Evolutionary conservation across 2,113 vertebrate genomes (phyloP).

Genomic region (Poicephalus gulielmi): DNA sequence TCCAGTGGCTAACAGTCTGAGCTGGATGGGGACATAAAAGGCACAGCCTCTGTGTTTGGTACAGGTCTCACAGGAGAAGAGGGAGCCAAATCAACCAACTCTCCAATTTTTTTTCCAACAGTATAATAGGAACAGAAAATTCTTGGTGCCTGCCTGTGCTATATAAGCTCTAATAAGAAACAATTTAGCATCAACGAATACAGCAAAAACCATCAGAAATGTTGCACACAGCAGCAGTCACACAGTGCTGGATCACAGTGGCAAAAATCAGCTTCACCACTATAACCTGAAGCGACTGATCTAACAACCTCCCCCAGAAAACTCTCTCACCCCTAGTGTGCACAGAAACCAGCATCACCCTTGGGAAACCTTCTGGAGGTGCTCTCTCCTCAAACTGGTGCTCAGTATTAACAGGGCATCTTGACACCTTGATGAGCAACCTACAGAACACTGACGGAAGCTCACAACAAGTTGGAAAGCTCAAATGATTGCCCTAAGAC

Average conservation of each 20-base stretch:
- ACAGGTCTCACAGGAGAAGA: rapidly evolving
- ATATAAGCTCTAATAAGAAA: not conserved
- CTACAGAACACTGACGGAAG: not conserved
- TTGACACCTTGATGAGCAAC: not conserved
- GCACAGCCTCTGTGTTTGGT: not conserved
- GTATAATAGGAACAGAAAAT: not conserved
- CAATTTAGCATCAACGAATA: not conserved
- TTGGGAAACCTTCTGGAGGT: not conserved
- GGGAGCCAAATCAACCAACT: not conserved
- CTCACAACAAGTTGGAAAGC: not conserved
- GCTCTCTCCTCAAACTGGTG: not conserved
- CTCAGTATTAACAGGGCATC: not conserved
- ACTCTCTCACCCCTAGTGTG: rapidly evolving
- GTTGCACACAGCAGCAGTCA: rapidly evolving
- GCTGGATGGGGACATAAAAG: not conserved
- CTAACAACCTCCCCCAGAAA: not conserved
- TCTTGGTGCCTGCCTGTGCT: not conserved
- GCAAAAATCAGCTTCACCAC: not conserved
- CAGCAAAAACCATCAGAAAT: not conserved
- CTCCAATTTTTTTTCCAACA: not conserved
- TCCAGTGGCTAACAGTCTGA: not conserved
- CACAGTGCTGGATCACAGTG: not conserved
- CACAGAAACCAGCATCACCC: not conserved
- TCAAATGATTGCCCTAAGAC: not conserved
- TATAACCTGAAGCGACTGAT: not conserved